Evolutionary conservation across 2,888 invertebrate genomes (phyloP).

Genomic region (Ditula angustiorana): DNA sequence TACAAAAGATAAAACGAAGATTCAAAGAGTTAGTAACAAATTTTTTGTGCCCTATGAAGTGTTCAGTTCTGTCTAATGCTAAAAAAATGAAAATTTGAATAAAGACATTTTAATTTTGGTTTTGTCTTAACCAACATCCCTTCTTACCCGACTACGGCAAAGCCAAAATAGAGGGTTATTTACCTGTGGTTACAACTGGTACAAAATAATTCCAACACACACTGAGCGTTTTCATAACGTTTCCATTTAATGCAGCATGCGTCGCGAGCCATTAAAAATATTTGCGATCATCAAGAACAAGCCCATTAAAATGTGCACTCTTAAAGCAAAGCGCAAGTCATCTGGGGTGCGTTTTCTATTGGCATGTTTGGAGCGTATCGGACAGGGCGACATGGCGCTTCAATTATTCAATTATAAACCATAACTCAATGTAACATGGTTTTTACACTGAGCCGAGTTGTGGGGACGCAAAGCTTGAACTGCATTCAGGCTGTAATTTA

Average conservation of each 20-base stretch:
- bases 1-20: no score
- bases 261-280: constrained; percentile 16
- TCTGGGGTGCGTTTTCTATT: constrained; percentile 58
- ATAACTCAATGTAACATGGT: neutral
- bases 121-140: no score
- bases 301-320: constrained; percentile 78
- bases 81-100: no score
- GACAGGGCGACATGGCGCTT: constrained; percentile 46
- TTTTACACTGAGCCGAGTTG: neutral
- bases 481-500: constrained; percentile 69
- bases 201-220: no score
- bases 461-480: constrained; percentile 3
- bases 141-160: no score
- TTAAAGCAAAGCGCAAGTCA: constrained; percentile 73
- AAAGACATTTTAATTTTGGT: no score
- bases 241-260: neutral
- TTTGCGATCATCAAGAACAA: constrained; percentile 54
- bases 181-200: no score
- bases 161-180: no score
- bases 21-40: no score
- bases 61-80: no score
- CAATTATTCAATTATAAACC: constrained; percentile 8
- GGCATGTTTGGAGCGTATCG: constrained; percentile 56
- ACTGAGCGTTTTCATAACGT: neutral
- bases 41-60: no score